phyloP scores from a whole-genome alignment of 2,113 vertebrate species.

The Muntiacus reevesi region DNA sequence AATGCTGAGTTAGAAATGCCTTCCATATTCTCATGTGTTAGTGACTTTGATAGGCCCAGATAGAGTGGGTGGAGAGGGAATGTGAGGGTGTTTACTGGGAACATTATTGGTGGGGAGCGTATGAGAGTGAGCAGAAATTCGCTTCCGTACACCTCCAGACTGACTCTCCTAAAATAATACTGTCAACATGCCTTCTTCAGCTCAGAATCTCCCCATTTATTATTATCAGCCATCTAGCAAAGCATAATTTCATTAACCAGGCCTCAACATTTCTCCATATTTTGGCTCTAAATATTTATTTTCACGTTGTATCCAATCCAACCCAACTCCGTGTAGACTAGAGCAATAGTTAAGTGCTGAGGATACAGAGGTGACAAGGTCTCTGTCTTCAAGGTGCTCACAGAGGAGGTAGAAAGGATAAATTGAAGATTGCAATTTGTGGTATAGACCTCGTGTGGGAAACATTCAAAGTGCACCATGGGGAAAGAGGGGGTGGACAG shows the following conservation, averaged over 20 bases:
- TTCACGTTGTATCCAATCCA: not conserved
- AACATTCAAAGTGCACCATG: not conserved
- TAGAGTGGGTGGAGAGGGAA: constrained; percentile 21
- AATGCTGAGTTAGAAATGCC: constrained; percentile 6
- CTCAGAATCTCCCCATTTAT: constrained; percentile 47
- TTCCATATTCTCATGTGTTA: constrained; percentile 6
- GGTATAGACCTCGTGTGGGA: not conserved
- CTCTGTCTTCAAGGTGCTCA: constrained; percentile 12
- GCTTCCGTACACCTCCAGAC: constrained; percentile 19
- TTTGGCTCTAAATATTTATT: constrained; percentile 50
- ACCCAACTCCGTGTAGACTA: not conserved
- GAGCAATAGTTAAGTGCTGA: not conserved
- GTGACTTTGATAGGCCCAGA: not conserved
- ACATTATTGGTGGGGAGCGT: constrained; percentile 41
- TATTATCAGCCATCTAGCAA: constrained; percentile 9
- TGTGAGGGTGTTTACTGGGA: constrained; percentile 36
- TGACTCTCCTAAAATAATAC: constrained; percentile 51
- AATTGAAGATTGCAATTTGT: not conserved
- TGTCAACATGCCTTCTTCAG: constrained; percentile 28
- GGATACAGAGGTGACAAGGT: not conserved
- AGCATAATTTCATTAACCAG: constrained; percentile 24
- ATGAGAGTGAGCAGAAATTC: constrained; percentile 29
- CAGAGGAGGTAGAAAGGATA: not conserved
- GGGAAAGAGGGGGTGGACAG: not conserved
- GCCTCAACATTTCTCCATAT: not conserved